Evolutionary conservation across 2,888 invertebrate genomes (phyloP).

Genomic region (Tromatobia lineatoria): DNA sequence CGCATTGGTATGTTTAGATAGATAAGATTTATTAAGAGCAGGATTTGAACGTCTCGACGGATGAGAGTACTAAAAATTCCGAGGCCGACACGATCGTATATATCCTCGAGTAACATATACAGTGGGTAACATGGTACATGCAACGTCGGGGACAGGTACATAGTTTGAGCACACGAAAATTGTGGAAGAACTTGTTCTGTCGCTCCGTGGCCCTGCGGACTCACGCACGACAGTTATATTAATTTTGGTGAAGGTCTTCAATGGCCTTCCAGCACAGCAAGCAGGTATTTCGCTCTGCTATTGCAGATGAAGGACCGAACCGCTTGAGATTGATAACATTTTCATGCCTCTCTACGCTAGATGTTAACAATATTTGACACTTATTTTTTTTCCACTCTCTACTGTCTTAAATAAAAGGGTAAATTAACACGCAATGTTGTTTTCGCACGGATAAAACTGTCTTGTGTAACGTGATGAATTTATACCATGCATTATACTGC

Average conservation of each 20-base stretch:
- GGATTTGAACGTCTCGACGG: constrained; percentile 6
- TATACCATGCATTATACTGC: background rate
- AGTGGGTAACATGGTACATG: background rate
- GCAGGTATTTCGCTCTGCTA: background rate
- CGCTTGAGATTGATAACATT: background rate
- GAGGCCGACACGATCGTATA: constrained; percentile 8
- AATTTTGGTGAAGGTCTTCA: constrained; percentile 29
- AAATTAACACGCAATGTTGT: background rate
- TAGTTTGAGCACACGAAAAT: constrained; percentile 2
- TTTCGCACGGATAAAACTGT: background rate
- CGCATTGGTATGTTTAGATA: background rate
- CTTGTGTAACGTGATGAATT: background rate
- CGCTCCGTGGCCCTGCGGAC: background rate
- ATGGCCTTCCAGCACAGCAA: constrained; percentile 2
- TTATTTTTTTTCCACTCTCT: background rate
- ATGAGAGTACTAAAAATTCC: constrained; percentile 11
- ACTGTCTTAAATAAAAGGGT: background rate
- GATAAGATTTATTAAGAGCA: background rate
- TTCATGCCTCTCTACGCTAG: background rate
- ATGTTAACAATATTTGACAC: background rate
- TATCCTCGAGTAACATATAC: constrained; percentile 4
- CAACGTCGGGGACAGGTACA: background rate
- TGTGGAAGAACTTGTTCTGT: constrained; percentile 15
- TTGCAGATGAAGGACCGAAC: background rate
- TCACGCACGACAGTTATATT: constrained; percentile 4